These are phyloP conservation scores for Sycophaga agraensis DNA, from an alignment of 1,140 invertebrate species.

Conservation along the genomic window DNA sequence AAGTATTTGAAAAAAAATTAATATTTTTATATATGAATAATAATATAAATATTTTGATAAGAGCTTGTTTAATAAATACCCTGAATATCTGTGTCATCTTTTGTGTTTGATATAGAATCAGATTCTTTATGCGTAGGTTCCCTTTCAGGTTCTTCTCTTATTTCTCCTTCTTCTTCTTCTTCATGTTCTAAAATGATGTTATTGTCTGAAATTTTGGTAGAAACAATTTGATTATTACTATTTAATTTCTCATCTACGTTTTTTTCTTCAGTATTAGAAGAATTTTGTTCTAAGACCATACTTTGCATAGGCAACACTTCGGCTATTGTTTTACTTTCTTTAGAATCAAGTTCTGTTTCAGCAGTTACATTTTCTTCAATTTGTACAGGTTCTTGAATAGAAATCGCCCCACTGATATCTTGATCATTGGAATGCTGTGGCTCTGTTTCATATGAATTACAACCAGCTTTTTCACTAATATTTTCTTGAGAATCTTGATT, in stretches of 20 bases:
- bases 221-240: not conserved
- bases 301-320: not conserved
- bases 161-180: conserved; percentile 34
- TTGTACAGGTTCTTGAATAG: not conserved
- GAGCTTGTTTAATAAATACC: conserved; percentile 16
- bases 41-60: conserved; percentile 20
- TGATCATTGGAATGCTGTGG: conserved; percentile 5
- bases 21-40: conserved; percentile 44
- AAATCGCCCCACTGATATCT: not conserved
- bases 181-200: not conserved
- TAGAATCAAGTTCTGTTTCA: conserved; percentile 25
- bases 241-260: conserved; percentile 7
- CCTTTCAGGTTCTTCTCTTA: conserved; percentile 28
- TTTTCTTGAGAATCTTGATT: conserved; percentile 12
- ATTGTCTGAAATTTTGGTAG: not conserved
- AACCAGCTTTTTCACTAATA: not conserved
- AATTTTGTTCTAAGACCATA: not conserved
- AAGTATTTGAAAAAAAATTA: conserved; percentile 52
- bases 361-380: conserved; percentile 10
- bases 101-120: conserved; percentile 39
- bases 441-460: not conserved
- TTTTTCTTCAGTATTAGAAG: not conserved
- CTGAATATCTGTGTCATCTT: conserved; percentile 33
- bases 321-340: conserved; percentile 27
- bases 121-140: conserved; percentile 22